These are phyloP conservation scores for Eufriesea mexicana DNA, from an alignment of 1,140 invertebrate species.

Conservation along the genomic window DNA sequence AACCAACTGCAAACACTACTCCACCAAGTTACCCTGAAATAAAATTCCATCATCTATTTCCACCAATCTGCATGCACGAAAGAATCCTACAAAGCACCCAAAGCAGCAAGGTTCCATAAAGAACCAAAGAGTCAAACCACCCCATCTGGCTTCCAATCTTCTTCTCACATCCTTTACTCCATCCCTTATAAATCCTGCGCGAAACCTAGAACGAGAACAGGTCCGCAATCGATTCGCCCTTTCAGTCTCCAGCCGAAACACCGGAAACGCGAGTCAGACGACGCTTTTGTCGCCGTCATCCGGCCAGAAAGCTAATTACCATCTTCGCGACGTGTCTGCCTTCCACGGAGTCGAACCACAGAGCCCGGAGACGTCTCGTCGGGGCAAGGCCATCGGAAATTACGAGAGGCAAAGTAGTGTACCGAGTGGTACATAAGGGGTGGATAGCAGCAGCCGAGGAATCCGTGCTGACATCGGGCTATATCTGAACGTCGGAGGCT, in stretches of 20 bases:
- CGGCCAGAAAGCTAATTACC: neutral
- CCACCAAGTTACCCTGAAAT: no score
- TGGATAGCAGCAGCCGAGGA: neutral
- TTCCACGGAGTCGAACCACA: neutral
- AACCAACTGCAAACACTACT: no score
- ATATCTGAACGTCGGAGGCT: constrained; percentile 50
- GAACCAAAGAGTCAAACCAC: no score
- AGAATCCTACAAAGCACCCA: no score
- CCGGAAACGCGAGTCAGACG: neutral
- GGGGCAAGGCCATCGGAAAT: constrained; percentile 3
- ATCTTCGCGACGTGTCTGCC: neutral
- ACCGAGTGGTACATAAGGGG: neutral
- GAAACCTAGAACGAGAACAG: no score
- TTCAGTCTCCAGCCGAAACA: neutral
- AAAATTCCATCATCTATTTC: no score
- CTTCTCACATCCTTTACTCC: no score
- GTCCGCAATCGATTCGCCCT: no score
- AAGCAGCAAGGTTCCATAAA: no score
- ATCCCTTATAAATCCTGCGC: no score
- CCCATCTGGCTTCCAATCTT: no score
- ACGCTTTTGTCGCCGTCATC: neutral
- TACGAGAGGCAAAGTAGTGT: constrained; percentile 25
- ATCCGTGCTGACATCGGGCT: constrained; percentile 29
- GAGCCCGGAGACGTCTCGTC: neutral
- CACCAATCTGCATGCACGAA: no score